These are phyloP conservation scores for Leptoclinus maculatus DNA, from an alignment of 2,797 vertebrate genomes.

Conservation along the genomic window DNA sequence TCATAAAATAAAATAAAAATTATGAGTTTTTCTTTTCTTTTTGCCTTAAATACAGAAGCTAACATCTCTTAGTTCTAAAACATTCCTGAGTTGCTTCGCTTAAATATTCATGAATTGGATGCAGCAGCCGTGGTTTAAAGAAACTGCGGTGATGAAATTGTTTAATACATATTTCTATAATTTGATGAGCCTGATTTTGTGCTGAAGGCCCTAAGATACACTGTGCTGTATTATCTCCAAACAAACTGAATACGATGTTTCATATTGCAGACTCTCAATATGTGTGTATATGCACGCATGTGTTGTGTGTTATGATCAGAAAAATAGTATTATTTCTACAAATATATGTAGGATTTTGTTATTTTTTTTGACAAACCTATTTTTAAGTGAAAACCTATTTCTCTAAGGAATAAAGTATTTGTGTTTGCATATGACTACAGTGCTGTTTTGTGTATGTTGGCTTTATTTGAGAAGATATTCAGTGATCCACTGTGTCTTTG, in stretches of 20 bases:
- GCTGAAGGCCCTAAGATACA: neutral
- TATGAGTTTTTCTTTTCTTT: neutral
- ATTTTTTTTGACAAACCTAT: neutral
- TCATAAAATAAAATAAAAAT: neutral
- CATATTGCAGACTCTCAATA: neutral
- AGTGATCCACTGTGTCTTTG: neutral
- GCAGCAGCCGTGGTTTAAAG: neutral
- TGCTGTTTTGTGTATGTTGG: neutral
- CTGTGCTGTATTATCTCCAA: neutral
- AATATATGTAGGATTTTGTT: neutral
- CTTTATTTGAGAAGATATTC: neutral
- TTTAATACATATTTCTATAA: neutral
- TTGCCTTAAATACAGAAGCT: too few relatives aligned
- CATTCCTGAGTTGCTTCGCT: neutral
- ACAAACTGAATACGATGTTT: neutral
- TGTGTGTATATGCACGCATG: neutral
- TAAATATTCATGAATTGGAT: neutral
- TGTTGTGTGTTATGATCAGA: neutral
- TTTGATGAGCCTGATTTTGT: neutral
- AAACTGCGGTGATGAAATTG: neutral
- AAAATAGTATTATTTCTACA: slow-evolving; percentile 7
- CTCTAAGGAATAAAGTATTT: slow-evolving; percentile 35
- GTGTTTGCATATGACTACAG: neutral
- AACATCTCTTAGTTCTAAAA: neutral
- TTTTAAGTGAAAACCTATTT: neutral